Evolutionary conservation across 2,888 invertebrate genomes (phyloP).

Genomic region (Drosophila leonis): DNA sequence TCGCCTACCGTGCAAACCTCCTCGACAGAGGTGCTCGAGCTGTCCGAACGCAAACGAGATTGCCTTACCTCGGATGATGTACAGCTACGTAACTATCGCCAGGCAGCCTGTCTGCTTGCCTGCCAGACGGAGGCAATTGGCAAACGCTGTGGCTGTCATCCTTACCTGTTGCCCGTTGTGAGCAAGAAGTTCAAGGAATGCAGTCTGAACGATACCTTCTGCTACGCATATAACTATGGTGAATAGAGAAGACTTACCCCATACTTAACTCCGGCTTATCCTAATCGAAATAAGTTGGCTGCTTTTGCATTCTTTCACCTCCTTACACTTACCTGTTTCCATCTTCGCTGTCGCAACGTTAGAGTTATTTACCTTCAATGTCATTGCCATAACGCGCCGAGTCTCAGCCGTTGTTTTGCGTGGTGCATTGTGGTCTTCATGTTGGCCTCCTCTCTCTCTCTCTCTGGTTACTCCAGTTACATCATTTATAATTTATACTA

Average conservation of each 20-base stretch:
- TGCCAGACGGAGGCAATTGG: conserved; percentile 82
- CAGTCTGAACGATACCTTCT: conserved; percentile 81
- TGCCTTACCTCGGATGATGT: conserved; percentile 83
- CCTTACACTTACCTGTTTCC: background rate
- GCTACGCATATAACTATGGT: conserved; percentile 83
- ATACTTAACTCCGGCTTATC: background rate
- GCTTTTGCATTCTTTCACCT: background rate
- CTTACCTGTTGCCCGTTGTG: conserved; percentile 82
- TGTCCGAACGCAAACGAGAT: conserved; percentile 82
- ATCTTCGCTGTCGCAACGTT: background rate
- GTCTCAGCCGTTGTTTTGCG: conserved; percentile 8
- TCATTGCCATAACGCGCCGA: conserved; percentile 7
- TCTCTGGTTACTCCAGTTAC: conserved; percentile 22
- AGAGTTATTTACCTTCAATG: conserved; percentile 12
- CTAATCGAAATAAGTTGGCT: background rate
- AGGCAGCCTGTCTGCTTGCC: conserved; percentile 82
- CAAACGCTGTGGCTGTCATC: conserved; percentile 83
- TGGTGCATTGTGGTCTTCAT: conserved; percentile 17
- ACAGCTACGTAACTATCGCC: conserved; percentile 79
- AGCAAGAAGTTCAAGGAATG: conserved; percentile 78
- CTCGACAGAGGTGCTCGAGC: conserved; percentile 82
- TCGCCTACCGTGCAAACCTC: conserved; percentile 83
- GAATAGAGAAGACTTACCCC: conserved; percentile 17
- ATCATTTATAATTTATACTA: conserved; percentile 59
- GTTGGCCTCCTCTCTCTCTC: conserved; percentile 4